Conservation (phyloP, 2,113 vertebrate species). For the Embiotoca jacksoni region DNA sequence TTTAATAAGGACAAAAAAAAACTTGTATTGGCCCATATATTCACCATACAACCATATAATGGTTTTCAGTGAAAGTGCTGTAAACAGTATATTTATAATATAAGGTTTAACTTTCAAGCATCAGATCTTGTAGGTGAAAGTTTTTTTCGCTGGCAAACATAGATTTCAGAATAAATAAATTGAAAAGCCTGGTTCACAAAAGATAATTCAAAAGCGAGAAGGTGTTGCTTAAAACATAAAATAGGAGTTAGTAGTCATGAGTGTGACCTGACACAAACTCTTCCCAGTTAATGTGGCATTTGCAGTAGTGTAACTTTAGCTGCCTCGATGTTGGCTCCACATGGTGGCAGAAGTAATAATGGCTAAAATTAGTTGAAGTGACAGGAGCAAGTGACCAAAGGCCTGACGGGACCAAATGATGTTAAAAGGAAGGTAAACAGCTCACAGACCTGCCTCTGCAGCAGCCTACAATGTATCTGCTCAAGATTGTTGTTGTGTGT, state of each 20-base stretch:
- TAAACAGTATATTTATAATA: neutral
- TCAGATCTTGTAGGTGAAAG: neutral
- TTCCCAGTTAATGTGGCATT: conserved; percentile 35
- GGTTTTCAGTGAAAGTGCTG: neutral
- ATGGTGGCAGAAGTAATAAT: conserved; percentile 31
- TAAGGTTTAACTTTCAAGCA: neutral
- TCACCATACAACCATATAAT: neutral
- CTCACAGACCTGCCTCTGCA: conserved; percentile 3
- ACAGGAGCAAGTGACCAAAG: conserved; percentile 34
- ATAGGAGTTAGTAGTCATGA: neutral
- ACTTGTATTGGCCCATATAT: no score
- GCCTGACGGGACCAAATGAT: conserved; percentile 3
- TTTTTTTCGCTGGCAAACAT: neutral
- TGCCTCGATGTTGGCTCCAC: conserved; percentile 17
- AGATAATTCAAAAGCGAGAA: neutral
- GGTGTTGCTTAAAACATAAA: conserved; percentile 3
- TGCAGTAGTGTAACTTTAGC: conserved; percentile 68
- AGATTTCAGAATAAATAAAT: neutral
- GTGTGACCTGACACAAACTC: conserved; percentile 12
- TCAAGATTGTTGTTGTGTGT: neutral
- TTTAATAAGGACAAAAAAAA: no score
- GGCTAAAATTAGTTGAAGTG: conserved; percentile 71
- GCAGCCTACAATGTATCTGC: neutral
- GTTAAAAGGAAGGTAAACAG: conserved; percentile 2
- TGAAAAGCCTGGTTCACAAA: neutral